phyloP scores from a whole-genome alignment of 2,113 vertebrate species.

The Maccullochella peelii region DNA sequence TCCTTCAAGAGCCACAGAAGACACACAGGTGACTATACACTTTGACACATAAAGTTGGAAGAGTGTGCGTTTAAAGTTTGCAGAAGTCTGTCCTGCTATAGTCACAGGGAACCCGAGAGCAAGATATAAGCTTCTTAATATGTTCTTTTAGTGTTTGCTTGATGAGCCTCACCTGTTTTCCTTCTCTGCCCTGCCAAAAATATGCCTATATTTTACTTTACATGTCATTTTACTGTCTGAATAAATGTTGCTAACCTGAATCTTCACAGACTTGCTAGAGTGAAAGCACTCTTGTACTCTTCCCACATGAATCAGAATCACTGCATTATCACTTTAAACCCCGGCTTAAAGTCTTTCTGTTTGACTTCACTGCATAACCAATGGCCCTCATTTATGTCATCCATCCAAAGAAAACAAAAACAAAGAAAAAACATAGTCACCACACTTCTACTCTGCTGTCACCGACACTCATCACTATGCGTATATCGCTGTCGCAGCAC shows the following conservation, averaged over 20 bases:
- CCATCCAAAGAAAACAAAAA: neutral
- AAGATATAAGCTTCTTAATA: neutral
- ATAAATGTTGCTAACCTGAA: neutral
- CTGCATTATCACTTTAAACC: neutral
- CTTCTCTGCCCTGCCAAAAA: neutral
- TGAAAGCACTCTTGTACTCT: neutral
- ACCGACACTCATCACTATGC: constrained; percentile 7
- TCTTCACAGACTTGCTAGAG: neutral
- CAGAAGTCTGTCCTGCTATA: neutral
- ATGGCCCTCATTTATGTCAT: neutral
- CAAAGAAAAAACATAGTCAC: neutral
- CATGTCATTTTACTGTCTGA: neutral
- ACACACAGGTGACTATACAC: neutral
- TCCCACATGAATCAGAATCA: constrained; percentile 8
- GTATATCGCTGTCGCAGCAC: constrained; percentile 27
- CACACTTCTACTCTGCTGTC: neutral
- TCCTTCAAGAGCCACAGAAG: neutral
- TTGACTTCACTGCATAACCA: neutral
- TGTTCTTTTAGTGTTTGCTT: neutral
- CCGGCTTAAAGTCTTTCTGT: neutral
- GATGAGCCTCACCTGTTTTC: neutral
- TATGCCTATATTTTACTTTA: neutral
- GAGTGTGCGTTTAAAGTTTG: constrained; percentile 4
- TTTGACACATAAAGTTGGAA: neutral
- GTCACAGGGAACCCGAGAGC: neutral